Base-by-base conservation (phyloP, 2,888 invertebrate genomes). In the Lasioglossum calceatum region DNA sequence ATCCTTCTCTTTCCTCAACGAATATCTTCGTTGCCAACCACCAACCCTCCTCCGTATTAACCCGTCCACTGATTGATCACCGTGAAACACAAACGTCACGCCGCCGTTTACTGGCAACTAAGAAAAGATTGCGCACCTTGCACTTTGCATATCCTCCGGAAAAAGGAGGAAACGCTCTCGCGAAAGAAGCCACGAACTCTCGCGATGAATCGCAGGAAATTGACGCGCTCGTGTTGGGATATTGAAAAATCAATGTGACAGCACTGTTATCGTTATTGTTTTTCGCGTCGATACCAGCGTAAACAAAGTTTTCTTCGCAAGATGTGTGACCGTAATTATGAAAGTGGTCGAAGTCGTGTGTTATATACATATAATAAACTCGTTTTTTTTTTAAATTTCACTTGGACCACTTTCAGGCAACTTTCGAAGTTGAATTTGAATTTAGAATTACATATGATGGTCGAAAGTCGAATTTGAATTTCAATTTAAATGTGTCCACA, bases 61-160 rank as follows among this genome's bases (percentile, higher is more conserved):
- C n/a, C 36, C 58, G 19, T 42, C 39, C 16, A 32, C 61, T 54
- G 50, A 77, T 50, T 77, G 74, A 83, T 86, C 79, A 74, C 61
- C 42, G n/a, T 23, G 27, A 36, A 67, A 79, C 27, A 50, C n/a
- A 12, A 71, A 79, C 70, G 50, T 71, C 50, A 64, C 44, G 32
- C 44, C 27, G 42, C 27, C 80, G 64, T 79, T 81, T 82, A 64
- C 70, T 36, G 70, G 8, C 8, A 4, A 23, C 23, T 8, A n/a
- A 19, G n/a, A 39, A 39, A 70, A 39, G n/a, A 58, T 58, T 4
- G n/a, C 58, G n/a, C 58, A 36, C 67, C 61, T 61, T 32, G 16
- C 61, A 32, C 64, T 64, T 19, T 32, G 64, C 64, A 36, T 64
- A 32, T 64, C 8, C 64, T 32, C 32, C 32, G 32, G 32, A 3